These are phyloP conservation scores for Hirtodrosophila alboralis DNA, from an alignment of 2,888 invertebrate species.

Conservation along the genomic window DNA sequence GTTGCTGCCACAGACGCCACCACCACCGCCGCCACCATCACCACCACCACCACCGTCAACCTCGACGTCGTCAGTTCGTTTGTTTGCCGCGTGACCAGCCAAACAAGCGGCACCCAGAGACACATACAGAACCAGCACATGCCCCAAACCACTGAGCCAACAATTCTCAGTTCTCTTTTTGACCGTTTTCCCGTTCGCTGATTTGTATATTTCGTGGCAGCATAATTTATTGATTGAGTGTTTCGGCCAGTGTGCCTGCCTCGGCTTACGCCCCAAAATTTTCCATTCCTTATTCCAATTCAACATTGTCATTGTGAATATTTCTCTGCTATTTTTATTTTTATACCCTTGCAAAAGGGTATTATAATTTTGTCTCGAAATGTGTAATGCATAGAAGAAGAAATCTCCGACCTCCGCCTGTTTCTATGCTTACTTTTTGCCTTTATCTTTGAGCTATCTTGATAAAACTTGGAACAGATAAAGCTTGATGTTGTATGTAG, in stretches of 20 bases:
- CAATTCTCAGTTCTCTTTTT: constrained; percentile 26
- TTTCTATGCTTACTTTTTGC: no score
- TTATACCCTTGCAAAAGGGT: no score
- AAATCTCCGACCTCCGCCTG: no score
- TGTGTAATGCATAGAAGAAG: no score
- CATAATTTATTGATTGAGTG: constrained; percentile 82
- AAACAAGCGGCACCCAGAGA: constrained; percentile 58
- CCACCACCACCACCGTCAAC: no score
- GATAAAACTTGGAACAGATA: no score
- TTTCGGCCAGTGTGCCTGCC: constrained; percentile 63
- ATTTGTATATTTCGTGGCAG: constrained; percentile 73
- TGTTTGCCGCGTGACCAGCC: constrained; percentile 70
- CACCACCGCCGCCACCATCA: no score
- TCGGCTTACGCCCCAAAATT: constrained; percentile 5
- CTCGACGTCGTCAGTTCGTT: constrained; percentile 31
- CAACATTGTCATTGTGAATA: constrained; percentile 60
- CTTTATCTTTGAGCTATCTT: no score
- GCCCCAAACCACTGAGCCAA: constrained; percentile 10
- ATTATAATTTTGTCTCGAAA: no score
- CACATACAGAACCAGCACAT: constrained; percentile 1
- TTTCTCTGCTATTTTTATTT: constrained; percentile 37
- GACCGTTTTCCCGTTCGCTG: constrained; percentile 56
- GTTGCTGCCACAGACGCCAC: neutral
- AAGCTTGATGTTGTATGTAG: no score
- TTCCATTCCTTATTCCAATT: constrained; percentile 23